These are phyloP conservation scores for Nomia melanderi DNA, from an alignment of 1,140 invertebrate genomes.

Conservation along the genomic window DNA sequence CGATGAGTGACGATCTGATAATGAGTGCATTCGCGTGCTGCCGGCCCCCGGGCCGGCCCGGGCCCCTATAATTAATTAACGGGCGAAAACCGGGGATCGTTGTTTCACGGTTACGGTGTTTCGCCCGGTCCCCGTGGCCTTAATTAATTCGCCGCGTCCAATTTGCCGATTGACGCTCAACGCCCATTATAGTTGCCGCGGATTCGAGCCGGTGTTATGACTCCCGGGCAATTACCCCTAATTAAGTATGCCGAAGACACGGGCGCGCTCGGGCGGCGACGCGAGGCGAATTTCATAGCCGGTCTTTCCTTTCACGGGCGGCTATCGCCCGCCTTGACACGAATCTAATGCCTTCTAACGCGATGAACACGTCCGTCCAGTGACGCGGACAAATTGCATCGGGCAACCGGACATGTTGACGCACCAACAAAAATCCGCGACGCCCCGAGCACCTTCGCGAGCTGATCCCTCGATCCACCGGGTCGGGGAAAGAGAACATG, in stretches of 20 bases:
- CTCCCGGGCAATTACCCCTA: conserved; percentile 31
- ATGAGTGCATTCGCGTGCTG: conserved; percentile 30
- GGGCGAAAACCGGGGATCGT: conserved; percentile 17
- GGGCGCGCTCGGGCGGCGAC: background rate
- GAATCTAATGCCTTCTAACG: background rate
- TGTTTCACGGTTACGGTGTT: conserved; percentile 48
- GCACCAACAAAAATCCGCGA: background rate
- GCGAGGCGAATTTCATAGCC: conserved; percentile 26
- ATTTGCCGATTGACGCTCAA: too few relatives aligned
- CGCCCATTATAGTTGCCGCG: conserved; percentile 11
- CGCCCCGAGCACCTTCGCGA: too few relatives aligned
- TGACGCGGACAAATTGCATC: background rate
- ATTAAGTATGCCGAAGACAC: conserved; percentile 30
- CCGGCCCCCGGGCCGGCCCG: background rate
- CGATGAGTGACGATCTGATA: conserved; percentile 47
- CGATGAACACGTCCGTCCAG: background rate
- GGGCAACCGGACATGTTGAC: background rate
- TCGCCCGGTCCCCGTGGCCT: too few relatives aligned
- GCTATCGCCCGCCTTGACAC: background rate
- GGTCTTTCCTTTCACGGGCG: background rate
- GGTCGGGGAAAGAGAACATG: too few relatives aligned
- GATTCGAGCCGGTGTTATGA: conserved; percentile 19
- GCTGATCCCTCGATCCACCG: too few relatives aligned
- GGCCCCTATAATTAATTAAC: conserved; percentile 57
- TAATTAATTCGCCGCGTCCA: too few relatives aligned